A percentile compares a stretch with the other conserved stretches of the same genome.
Evolutionary conservation across 2,113 vertebrate species (phyloP).

Genomic region (Psittacula cyanocephala): DNA sequence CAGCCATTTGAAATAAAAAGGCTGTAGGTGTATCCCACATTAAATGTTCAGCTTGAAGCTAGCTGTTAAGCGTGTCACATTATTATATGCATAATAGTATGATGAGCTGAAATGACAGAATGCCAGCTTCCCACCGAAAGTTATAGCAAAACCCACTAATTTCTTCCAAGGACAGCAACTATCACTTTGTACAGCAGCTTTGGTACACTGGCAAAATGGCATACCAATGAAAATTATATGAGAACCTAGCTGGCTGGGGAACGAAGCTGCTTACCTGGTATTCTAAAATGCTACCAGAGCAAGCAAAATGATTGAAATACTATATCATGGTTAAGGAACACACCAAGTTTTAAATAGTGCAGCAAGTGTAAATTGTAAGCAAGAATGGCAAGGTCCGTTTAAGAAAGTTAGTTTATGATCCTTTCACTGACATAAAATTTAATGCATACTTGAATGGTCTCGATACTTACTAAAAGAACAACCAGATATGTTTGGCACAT

Average conservation of each 20-base stretch:
- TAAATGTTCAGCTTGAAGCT: conserved; percentile 57
- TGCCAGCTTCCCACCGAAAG: conserved; percentile 44
- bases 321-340: neutral
- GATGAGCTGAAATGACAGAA: conserved; percentile 60
- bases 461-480: neutral
- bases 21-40: neutral
- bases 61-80: conserved; percentile 66
- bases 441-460: neutral
- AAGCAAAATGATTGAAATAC: neutral
- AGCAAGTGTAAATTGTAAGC: neutral
- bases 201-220: neutral
- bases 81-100: conserved; percentile 55
- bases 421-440: neutral
- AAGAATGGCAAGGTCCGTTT: neutral
- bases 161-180: neutral
- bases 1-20: conserved; percentile 8
- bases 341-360: neutral
- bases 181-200: neutral
- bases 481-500: neutral
- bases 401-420: neutral
- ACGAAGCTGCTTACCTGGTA: neutral
- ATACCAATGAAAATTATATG: neutral
- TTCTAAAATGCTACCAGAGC: neutral
- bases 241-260: neutral
- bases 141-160: conserved; percentile 55